Base-by-base conservation (phyloP, 2,888 invertebrate genomes). In the Drosophila antonietae region DNA sequence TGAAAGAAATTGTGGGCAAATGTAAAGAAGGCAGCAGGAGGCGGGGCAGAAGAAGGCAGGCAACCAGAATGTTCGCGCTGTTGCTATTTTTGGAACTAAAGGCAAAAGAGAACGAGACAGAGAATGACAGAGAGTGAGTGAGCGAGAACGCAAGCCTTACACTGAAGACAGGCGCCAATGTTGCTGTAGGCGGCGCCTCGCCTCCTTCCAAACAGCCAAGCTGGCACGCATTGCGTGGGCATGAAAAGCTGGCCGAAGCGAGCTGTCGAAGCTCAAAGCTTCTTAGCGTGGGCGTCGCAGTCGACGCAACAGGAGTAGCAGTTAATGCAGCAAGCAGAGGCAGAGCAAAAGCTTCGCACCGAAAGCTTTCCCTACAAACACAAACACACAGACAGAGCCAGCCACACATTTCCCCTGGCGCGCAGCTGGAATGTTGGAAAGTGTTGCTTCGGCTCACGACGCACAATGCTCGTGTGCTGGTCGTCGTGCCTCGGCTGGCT, bases 261-360 rank as follows among this genome's bases (percentile, higher is more conserved):
- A 31, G 37, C 14, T 2, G 39, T 9, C 53, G 53, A 53, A 53
- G 23, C 37, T 39, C 39, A 62, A 72, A 87, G 87, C 87, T 74
- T 43, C n/a, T 7, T 28, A 10, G 83, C 77, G 88, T 84, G 78
- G 84, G 88, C 83, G 78, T 71, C 80, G 41, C 73, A 70, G 72
- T 10, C 73, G 65, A 56, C 83, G 86, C 88, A 88, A 83, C 85
- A 88, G 88, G 78, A 83, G 73, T 64, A 67, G 56, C 46, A 56
- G 53, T 51, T 18, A 51, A 51, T 18, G 33, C 12, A 51, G 46
- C 41, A 9, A 62, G 63, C 67, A 62, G 75, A 61, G n/a, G 15
- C 44, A 59, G 52, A 43, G 68, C 66, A 61, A 73, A 83, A 83
- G 77, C 81, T 59, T 75, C 10, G 1, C 12, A 8, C 18, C 41